These are phyloP conservation scores for Clusia tigrina DNA, from an alignment of 2,888 invertebrate species.

Conservation along the genomic window DNA sequence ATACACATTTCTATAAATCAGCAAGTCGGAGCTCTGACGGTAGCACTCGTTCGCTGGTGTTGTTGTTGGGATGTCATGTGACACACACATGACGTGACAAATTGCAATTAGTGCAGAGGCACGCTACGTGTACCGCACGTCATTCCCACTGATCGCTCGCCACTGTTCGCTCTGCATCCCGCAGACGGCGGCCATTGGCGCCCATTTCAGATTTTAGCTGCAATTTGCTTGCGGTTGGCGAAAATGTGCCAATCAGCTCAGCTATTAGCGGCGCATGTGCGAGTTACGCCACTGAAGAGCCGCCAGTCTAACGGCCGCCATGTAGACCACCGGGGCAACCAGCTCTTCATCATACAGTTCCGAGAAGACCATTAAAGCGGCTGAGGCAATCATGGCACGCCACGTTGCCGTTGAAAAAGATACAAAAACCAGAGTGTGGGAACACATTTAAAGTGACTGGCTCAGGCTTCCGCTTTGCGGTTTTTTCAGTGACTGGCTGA, in stretches of 20 bases:
- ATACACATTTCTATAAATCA: too few relatives aligned
- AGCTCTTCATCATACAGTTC: conserved; percentile 20
- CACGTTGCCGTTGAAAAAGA: conserved; percentile 26
- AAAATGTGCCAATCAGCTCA: conserved; percentile 3
- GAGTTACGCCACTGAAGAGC: conserved; percentile 6
- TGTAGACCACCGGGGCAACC: conserved; percentile 3
- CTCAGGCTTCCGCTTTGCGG: conserved; percentile 50
- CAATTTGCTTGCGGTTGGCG: too few relatives aligned
- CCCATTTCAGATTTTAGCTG: background rate
- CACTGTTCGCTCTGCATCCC: background rate
- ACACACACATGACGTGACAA: conserved; percentile 53
- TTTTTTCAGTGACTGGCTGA: conserved; percentile 32
- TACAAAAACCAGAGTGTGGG: conserved; percentile 56
- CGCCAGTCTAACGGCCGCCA: conserved; percentile 1
- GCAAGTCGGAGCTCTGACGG: too few relatives aligned
- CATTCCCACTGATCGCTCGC: background rate
- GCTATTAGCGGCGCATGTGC: conserved; percentile 18
- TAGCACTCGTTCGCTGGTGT: too few relatives aligned
- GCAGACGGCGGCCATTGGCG: background rate
- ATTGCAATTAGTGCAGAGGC: conserved; percentile 54
- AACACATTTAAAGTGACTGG: conserved; percentile 51
- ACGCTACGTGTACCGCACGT: conserved; percentile 42
- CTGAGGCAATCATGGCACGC: conserved; percentile 11
- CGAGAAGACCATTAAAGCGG: conserved; percentile 25
- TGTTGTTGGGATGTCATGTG: conserved; percentile 14